These are phyloP conservation scores for Disparrhopalites patrizii DNA, from an alignment of 2,888 invertebrate species.

Conservation along the genomic window DNA sequence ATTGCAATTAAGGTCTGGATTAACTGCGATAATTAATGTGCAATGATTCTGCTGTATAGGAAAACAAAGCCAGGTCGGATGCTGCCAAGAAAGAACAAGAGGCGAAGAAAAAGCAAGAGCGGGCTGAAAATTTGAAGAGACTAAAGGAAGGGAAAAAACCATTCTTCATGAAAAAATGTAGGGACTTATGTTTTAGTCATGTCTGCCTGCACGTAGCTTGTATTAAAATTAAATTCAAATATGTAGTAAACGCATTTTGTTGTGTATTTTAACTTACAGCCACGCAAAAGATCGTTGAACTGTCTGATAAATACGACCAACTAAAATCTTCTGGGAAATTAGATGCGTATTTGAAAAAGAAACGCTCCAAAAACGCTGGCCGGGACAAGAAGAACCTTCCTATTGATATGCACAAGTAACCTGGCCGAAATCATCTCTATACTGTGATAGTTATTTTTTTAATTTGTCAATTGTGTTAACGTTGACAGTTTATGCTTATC, in stretches of 20 bases:
- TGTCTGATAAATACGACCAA: conserved; percentile 75
- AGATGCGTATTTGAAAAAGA: conserved; percentile 73
- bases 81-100: conserved; percentile 59
- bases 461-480: too few species aligned
- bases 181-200: neutral
- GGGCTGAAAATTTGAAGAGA: conserved; percentile 58
- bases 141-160: conserved; percentile 68
- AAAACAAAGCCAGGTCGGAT: conserved; percentile 71
- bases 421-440: too few species aligned
- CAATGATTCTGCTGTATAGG: conserved; percentile 51
- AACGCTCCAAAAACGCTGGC: conserved; percentile 67
- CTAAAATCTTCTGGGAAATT: conserved; percentile 72
- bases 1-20: too few species aligned
- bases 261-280: conserved; percentile 58
- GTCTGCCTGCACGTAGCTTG: neutral
- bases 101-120: conserved; percentile 57
- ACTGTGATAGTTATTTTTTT: too few species aligned
- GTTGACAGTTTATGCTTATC: too few species aligned
- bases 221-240: neutral
- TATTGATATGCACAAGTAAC: too few species aligned
- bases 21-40: too few species aligned
- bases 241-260: neutral
- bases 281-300: conserved; percentile 67
- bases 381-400: conserved; percentile 51
- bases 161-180: conserved; percentile 68